phyloP scores from a whole-genome alignment of 2,888 invertebrate genomes.

The Pantelozetes paolii region DNA sequence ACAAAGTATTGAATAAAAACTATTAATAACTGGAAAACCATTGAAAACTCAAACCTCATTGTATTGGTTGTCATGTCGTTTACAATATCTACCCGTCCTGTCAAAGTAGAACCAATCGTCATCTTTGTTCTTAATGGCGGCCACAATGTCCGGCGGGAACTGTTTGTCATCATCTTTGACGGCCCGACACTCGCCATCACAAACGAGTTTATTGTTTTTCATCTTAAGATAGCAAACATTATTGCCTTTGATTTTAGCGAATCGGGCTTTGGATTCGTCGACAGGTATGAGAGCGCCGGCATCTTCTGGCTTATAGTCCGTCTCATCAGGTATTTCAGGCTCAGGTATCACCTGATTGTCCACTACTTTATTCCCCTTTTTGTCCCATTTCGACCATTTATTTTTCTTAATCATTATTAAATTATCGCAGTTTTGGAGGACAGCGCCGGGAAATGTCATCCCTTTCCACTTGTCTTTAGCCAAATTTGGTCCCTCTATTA shows the following conservation, averaged over 20 bases:
- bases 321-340: background rate
- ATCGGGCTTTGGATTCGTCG: background rate
- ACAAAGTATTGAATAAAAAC: background rate
- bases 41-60: background rate
- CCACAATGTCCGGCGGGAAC: constrained; percentile 12
- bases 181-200: background rate
- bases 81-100: background rate
- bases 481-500: background rate
- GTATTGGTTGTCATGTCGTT: background rate
- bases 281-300: background rate
- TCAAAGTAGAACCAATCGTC: constrained; percentile 16
- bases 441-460: background rate
- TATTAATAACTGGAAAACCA: background rate
- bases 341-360: background rate
- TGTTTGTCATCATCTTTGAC: background rate
- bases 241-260: background rate
- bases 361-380: background rate
- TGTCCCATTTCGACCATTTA: background rate
- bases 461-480: background rate
- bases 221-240: background rate
- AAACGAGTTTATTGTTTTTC: background rate
- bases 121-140: constrained; percentile 14
- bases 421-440: background rate
- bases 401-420: background rate
- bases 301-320: background rate